Base-by-base conservation (phyloP, 1,140 invertebrate species). In the Drosophila subpulchrella region DNA sequence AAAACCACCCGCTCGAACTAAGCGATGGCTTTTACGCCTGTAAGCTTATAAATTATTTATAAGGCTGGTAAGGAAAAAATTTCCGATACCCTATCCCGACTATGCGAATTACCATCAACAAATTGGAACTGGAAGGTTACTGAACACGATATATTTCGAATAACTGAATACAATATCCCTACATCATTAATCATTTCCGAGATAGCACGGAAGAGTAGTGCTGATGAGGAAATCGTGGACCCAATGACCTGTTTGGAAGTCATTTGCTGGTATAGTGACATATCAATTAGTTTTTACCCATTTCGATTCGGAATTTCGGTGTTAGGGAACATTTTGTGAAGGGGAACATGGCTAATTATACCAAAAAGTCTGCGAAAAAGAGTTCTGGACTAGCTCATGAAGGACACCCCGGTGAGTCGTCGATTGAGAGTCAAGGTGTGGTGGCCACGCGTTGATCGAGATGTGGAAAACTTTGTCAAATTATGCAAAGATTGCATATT, bases 401-500 rank as follows among this genome's bases (percentile, higher is more conserved):
- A 47, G 58, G 50, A 41, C 47, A 34, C n/a, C n/a, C n/a, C n/a
- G 30, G 4, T 32, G 30, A 39, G 41, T 42, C 41, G 41, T 17
- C 7, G 15, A 42, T 42, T 7, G 41, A 42, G 15, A 8, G 36
- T 38, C 10, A 38, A 11, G 12, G 36, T 38, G 36, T 32, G 59
- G 55, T 59, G 41, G 24, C 38, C 6, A n/a, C n/a, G 48, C n/a
- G 38, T 60, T n/a, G 65, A 68, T 47, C 55, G 47, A 41, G 47
- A 59, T 13, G 66, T n/a, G 5, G 38, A 39, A 39, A 39, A 46
- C n/a, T 63, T 71, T 41, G 44, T 55, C 10, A 71, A 61, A 13
- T 20, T 41, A 27, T 55, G 41, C 39, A 48, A 36, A 55, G 41
- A 54, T 46, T 54, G 32, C 3, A 17, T 62, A 10, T 7, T 46